Base-by-base conservation (phyloP, 2,797 vertebrate species). In the Pseudocheirus occidentalis region DNA sequence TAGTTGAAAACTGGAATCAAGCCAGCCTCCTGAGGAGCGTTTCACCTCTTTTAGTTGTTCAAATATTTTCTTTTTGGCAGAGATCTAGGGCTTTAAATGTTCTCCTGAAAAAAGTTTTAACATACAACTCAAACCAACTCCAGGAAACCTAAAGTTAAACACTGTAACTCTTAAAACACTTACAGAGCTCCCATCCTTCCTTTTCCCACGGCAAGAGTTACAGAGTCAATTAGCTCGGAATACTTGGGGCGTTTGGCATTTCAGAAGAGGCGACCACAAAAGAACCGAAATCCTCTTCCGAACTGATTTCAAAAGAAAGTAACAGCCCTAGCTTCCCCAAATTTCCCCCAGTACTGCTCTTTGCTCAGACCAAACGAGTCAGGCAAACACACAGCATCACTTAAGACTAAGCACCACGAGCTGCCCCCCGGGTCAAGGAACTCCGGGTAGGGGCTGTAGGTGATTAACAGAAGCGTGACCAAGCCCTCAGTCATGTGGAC, bases 121-220 rank as follows among this genome's bases (percentile, higher is more conserved):
- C 95, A 73, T 55, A 40, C 90, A 54, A 89, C 87, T 94, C 90
- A 94, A 95, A 90, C 40, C 91, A 87, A 66, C 0, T 53, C 31
- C 24, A 50, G 53, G 91, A 93, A 90, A 50, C 95, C 96, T 94
- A 91, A 58, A 90, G 55, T 94, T 93, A 95, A 90, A 50, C 92
- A 94, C 92, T 29, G 97, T 91, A 96, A 95, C 97, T 97, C 97
- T 93, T 53, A 90, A 93, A 50, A 95, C 97, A 98, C 98, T 98
- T 97, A 98, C 98, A 98, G 3, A 93, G 97, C 94, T 97, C 97
- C 97, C 91, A 98, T 96, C 96, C 97, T 96, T 97, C 96, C 98
- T 97, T 97, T 94, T 92, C 95, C 97, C 96, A 95, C 96, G 92
- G 97, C 97, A 96, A 97, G 96, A 94, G 96, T 95, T 94, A 95